A percentile compares a stretch with the other conserved stretches of the same genome.
phyloP scores from a whole-genome alignment of 2,797 vertebrate genomes.

The Percopsis omiscomaycus region DNA sequence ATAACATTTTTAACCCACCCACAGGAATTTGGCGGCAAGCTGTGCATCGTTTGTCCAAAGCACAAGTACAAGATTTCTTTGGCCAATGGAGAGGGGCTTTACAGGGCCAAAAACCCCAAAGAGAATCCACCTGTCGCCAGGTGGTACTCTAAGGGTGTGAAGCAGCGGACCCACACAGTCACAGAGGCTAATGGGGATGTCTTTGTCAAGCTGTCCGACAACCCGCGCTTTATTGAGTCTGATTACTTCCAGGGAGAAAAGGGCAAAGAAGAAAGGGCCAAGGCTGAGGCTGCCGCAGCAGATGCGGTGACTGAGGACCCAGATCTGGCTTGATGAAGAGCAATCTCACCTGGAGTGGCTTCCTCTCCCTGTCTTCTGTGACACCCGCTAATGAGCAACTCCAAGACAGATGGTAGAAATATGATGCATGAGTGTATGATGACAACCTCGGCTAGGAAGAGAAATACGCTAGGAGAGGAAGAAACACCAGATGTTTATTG shows the following conservation, averaged over 20 bases:
- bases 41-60: slow-evolving; percentile 91
- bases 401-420: not conserved
- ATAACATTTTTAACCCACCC: slow-evolving; percentile 15
- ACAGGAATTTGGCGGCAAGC: slow-evolving; percentile 84
- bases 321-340: slow-evolving; percentile 11
- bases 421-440: slow-evolving; percentile 11
- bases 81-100: slow-evolving; percentile 86
- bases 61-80: slow-evolving; percentile 92
- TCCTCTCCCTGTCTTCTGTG: slow-evolving; percentile 1
- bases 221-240: slow-evolving; percentile 77
- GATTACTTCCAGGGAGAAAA: slow-evolving; percentile 88
- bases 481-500: slow-evolving; percentile 7
- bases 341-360: not conserved
- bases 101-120: slow-evolving; percentile 78
- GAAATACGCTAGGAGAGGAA: not conserved
- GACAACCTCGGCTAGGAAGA: not conserved
- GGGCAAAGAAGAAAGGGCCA: slow-evolving; percentile 70
- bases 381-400: slow-evolving; percentile 1
- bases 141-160: slow-evolving; percentile 90
- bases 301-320: not conserved
- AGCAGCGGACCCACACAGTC: slow-evolving; percentile 86
- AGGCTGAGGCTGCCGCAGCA: slow-evolving; percentile 34
- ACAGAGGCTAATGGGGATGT: slow-evolving; percentile 78
- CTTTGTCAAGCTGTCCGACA: slow-evolving; percentile 83
- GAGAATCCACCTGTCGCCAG: slow-evolving; percentile 65